Evolutionary conservation across 2,113 vertebrate genomes (phyloP).

Genomic region (Gymnogyps californianus): DNA sequence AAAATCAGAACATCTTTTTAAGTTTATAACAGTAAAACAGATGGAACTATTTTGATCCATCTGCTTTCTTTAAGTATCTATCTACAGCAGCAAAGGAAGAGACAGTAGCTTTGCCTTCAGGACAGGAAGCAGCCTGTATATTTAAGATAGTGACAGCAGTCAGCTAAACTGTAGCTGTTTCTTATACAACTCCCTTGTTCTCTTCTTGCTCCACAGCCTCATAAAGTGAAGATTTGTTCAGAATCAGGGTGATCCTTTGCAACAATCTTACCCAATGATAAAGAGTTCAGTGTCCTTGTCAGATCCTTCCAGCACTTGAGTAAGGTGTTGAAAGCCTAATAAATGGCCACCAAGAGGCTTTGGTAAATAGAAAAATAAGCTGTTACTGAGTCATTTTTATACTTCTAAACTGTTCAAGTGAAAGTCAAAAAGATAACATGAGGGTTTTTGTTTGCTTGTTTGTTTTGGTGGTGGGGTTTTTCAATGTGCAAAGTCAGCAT

Average conservation of each 20-base stretch:
- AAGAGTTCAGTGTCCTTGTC: not conserved
- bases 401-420: not conserved
- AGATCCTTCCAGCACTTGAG: not conserved
- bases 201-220: not conserved
- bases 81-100: not conserved
- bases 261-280: not conserved
- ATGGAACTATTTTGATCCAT: not conserved
- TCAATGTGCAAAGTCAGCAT: not conserved
- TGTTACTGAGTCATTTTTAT: not conserved
- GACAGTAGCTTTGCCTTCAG: not conserved
- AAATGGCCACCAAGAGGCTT: not conserved
- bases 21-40: not conserved
- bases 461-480: accelerated
- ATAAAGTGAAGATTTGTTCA: not conserved
- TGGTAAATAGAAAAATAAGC: not conserved
- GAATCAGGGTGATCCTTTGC: not conserved
- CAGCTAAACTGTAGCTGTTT: not conserved
- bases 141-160: not conserved
- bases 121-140: not conserved
- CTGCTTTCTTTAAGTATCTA: not conserved
- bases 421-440: not conserved
- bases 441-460: accelerated
- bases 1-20: not conserved
- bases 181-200: not conserved
- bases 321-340: not conserved